Base-by-base conservation (phyloP, 2,888 invertebrate genomes). In the Dicyrtoma fusca region DNA sequence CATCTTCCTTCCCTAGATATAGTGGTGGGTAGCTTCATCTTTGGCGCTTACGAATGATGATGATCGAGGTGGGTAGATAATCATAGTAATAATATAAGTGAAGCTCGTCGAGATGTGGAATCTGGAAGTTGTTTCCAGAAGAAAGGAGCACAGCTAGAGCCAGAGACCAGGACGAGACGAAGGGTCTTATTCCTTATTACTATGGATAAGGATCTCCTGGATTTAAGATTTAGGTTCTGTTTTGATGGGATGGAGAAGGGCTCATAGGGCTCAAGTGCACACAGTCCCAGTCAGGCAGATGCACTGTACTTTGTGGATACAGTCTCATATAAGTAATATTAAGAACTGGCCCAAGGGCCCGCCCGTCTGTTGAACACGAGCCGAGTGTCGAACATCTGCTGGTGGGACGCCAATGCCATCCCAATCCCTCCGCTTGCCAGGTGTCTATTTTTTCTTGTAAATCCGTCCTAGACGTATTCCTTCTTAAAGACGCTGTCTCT, bases 301-400 rank as follows among this genome's bases (percentile, higher is more conserved):
- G 14, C 14, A 26, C 5, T 55, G n/a, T 23, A 14, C n/a, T n/a
- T n/a, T n/a, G n/a, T n/a, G n/a, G n/a, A n/a, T n/a, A n/a, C n/a
- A n/a, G n/a, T n/a, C n/a, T n/a, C n/a, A n/a, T n/a, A n/a, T n/a
- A n/a, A n/a, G n/a, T 34, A 34, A 34, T 34, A 34, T 34, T 53
- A 6, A 17, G 19, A 21, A 19, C 19, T 47, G 47, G 51, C 51
- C 47, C 25, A 65, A 51, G 61, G 21, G 19, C n/a, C 25, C 59
- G 23, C 49, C 64, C 65, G 65, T 49, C 65, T 65, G 65, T 49
- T 25, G 70, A 72, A 72, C 72, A 72, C 72, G 72, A 72, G 72
- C 72, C 72, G 72, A 59, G 72, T 66, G 72, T 72, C 64, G 42
- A 72, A 57, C 72, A 72, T 72, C 72, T 72, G 72, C 65, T 71